Base-by-base conservation (phyloP, 2,797 vertebrate genomes). In the Chlorospingus semifuscus region DNA sequence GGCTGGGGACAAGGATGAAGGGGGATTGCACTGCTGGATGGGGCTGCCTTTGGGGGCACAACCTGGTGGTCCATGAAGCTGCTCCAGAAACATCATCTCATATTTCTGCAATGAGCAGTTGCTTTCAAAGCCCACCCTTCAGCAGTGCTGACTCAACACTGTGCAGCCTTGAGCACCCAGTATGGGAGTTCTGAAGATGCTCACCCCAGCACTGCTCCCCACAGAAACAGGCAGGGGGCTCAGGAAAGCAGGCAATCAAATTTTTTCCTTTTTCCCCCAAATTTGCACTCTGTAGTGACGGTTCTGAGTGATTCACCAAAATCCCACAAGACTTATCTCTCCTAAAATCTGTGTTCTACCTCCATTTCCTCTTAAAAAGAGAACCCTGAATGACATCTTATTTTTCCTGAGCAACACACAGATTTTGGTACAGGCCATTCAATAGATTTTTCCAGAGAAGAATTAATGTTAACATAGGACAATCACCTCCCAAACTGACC, bases 11-110 rank as follows among this genome's bases (percentile, higher is more conserved):
- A 24, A 42, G 41, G n/a, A 29, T 6, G 55, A 66, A 56, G 50
- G 1, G 1, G 14, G 53, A 49, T 37, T 3, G 0, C 5, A 3
- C 16, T 61, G 55, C 55, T 6, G 23, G 41, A 27, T 21, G 39
- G 23, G 30, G 41, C 36, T 87, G 36, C 11, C 59, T 79, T 32
- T 66, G 32, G 18, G 22, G 27, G 7, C 39, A 68, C 26, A 59
- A 63, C 17, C 47, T 34, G 37, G 2, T 3, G 36, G 30, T 46
- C 55, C 63, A 19, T 14, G 39, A 47, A 71, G 14, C 63, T 71
- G 53, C 34, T 83, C 21, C 61, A 55, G 39, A 91, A 69, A 68
- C 30, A 64, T 37, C 32, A 32, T 4, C 57, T 70, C 27, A 6
- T 22, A 47, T 23, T 84, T 32, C 57, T 29, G 26, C 21, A 49